Base-by-base conservation (phyloP, 2,888 invertebrate genomes). In the Himalopsyche anomala region DNA sequence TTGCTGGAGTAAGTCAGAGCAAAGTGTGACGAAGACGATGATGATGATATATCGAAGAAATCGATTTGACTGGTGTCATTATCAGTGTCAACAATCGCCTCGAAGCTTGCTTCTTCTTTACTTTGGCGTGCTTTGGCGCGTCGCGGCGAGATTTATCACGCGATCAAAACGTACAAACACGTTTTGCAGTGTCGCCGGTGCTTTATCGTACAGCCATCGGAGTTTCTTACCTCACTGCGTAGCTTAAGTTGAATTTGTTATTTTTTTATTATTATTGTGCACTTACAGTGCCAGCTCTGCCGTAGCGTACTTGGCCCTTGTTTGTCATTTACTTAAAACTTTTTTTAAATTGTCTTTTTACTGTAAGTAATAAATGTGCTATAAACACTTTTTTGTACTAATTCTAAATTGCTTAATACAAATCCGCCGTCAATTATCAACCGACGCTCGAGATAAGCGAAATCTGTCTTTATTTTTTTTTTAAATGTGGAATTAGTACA, bases 41-140 rank as follows among this genome's bases (percentile, higher is more conserved):
- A 74, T 74, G 74, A 74, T 74, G 74, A 74, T 74, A 74, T 74
- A 74, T 38, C 74, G 74, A 74, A 8, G 74, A 74, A 74, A 74
- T 74, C 74, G 38, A 74, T 74, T 36, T 36, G 74, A 74, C 74
- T 74, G 36, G 74, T 74, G 36, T 74, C 74, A 36, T 36, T 74
- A 74, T 74, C 74, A 74, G 74, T 74, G 74, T 74, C 74, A 74
- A 36, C 28, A 74, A 74, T 74, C 74, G 38, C 36, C 74, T 74
- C 12, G 12, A 19, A 74, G 28, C 74, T 36, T 36, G 74, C 74
- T 74, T 74, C 74, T 74, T 38, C 74, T 38, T 74, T 38, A 74
- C 36, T 74, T 38, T 74, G 15, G 36, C 74, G 38, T 36, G 74
- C 74, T 74, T 74, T 74, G 38, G 74, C 74, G 74, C 36, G 74